Percentiles rank a stretch among this genome's conserved stretches.
phyloP scores from a whole-genome alignment of 1,140 invertebrate genomes.

The Drosophila subobscura region DNA sequence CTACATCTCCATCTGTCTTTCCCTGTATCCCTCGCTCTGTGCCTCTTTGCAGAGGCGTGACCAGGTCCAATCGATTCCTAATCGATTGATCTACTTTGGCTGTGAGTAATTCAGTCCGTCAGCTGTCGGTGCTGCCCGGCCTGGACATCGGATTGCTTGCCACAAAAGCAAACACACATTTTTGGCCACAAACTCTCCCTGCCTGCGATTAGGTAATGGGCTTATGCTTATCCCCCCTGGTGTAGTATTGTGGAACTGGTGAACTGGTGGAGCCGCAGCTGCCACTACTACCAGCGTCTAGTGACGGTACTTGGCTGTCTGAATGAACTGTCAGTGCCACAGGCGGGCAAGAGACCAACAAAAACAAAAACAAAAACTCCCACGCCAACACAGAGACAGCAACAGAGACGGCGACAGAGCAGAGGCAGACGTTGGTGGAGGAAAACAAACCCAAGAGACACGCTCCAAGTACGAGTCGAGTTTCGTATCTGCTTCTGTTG shows the following conservation, averaged over 20 bases:
- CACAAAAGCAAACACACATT: conserved; percentile 42
- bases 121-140: conserved; percentile 1
- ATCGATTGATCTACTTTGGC: conserved; percentile 36
- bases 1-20: conserved; percentile 21
- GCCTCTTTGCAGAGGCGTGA: conserved; percentile 24
- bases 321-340: conserved; percentile 55
- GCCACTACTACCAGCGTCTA: too few species aligned
- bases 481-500: conserved; percentile 19
- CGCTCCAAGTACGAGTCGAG: conserved; percentile 16
- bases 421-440: conserved; percentile 36
- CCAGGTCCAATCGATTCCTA: conserved; percentile 28
- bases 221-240: too few species aligned
- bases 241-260: too few species aligned
- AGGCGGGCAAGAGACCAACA: conserved; percentile 44
- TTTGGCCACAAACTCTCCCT: conserved; percentile 35
- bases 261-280: too few species aligned
- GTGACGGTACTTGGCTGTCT: conserved; percentile 20
- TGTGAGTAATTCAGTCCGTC: neutral
- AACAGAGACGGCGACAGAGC: conserved; percentile 27
- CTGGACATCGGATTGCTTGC: conserved; percentile 47
- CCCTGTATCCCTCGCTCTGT: too few species aligned
- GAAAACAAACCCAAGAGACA: conserved; percentile 49
- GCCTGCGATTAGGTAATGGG: conserved; percentile 36
- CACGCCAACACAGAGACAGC: conserved; percentile 51
- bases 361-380: conserved; percentile 69